Evolutionary conservation across 1,140 invertebrate species (phyloP).

Genomic region (Trachymyrmex septentrionalis): DNA sequence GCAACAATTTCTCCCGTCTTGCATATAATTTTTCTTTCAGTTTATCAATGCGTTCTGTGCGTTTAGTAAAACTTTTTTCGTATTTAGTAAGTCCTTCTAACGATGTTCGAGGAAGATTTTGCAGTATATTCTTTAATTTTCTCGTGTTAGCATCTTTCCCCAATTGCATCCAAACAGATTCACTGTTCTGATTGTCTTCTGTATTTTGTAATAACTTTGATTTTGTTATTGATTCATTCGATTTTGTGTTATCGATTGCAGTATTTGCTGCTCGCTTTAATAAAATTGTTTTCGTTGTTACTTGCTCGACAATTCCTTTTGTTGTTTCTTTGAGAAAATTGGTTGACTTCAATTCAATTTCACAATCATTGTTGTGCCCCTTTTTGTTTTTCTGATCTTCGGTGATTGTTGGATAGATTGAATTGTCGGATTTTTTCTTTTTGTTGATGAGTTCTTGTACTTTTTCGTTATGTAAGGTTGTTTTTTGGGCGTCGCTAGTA

Average conservation of each 20-base stretch:
- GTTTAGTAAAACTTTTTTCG: constrained; percentile 55
- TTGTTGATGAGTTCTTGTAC: background rate
- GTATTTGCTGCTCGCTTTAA: background rate
- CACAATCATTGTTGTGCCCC: constrained; percentile 1
- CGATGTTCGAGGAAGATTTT: background rate
- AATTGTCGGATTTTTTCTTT: background rate
- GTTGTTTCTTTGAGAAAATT: constrained; percentile 7
- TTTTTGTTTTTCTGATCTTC: background rate
- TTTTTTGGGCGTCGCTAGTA: background rate
- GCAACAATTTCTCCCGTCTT: constrained; percentile 64
- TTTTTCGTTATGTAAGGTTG: background rate
- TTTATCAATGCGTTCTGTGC: constrained; percentile 63
- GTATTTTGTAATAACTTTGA: background rate
- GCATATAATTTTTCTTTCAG: constrained; percentile 67
- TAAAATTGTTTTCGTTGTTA: constrained; percentile 14
- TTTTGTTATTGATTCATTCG: background rate
- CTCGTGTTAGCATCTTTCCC: background rate
- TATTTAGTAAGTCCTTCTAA: background rate
- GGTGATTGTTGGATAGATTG: background rate
- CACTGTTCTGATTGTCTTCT: background rate
- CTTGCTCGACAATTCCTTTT: background rate
- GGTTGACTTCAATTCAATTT: background rate
- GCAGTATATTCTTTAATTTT: background rate
- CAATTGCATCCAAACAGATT: background rate
- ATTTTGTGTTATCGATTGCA: background rate